Evolutionary conservation across 2,113 vertebrate species (phyloP).

Genomic region (Prunella himalayana): DNA sequence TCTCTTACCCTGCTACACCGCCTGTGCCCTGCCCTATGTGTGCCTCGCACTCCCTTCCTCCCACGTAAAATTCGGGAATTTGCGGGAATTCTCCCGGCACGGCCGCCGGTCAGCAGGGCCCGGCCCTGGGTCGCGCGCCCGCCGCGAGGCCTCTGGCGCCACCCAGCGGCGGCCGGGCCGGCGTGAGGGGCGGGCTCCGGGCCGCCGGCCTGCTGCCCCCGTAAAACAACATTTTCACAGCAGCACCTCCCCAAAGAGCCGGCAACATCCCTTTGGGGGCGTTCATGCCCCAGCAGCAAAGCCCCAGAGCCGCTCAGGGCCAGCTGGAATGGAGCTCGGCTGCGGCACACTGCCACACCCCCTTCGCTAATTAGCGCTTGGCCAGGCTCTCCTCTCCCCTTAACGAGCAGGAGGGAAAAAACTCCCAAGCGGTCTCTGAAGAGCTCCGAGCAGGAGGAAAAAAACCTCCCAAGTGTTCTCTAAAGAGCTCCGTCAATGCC

Average conservation of each 20-base stretch:
- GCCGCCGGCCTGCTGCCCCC: accelerated
- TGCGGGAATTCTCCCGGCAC: accelerated
- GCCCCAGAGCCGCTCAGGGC: too few species aligned
- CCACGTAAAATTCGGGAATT: background rate
- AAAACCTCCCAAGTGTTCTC: background rate
- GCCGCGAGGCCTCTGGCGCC: background rate
- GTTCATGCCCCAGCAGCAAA: background rate
- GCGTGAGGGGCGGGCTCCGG: accelerated
- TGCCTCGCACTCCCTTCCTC: background rate
- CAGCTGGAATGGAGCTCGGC: background rate
- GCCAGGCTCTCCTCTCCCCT: background rate
- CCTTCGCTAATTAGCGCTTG: background rate
- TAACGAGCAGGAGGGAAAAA: background rate
- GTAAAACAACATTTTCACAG: accelerated
- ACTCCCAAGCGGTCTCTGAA: background rate
- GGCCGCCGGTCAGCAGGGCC: background rate
- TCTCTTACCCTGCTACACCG: background rate
- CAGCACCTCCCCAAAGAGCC: accelerated
- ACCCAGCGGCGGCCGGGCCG: background rate
- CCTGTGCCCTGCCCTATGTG: background rate
- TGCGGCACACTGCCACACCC: background rate
- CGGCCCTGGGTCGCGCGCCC: accelerated
- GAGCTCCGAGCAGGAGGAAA: background rate
- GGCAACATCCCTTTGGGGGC: accelerated
- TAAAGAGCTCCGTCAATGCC: accelerated